phyloP scores from a whole-genome alignment of 2,797 vertebrate species.

The Zalophus californianus region DNA sequence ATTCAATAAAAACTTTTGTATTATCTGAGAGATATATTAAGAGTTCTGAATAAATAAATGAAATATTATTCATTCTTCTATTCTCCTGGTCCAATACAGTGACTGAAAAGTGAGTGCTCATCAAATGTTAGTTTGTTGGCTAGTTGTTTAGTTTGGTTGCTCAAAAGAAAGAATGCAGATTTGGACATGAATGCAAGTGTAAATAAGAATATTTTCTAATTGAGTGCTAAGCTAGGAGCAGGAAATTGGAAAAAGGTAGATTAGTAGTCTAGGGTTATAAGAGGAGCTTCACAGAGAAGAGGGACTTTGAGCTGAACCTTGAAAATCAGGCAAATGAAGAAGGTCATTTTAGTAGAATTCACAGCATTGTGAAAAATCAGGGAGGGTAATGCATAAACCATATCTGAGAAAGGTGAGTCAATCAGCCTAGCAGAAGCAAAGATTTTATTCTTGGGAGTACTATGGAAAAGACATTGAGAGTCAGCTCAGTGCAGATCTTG shows the following conservation, averaged over 20 bases:
- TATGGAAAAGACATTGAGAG: background rate
- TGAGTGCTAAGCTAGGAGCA: background rate
- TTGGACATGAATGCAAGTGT: background rate
- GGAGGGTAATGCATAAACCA: background rate
- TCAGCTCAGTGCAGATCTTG: background rate
- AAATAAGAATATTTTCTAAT: background rate
- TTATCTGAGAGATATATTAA: background rate
- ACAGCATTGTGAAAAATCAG: background rate
- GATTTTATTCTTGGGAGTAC: background rate
- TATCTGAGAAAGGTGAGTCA: background rate
- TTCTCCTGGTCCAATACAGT: background rate
- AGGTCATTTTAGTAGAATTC: background rate
- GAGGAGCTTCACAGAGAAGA: background rate
- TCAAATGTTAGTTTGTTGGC: background rate
- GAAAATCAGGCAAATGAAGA: background rate
- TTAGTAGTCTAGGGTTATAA: background rate
- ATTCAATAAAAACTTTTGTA: background rate
- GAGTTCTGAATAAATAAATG: slow-evolving; percentile 25
- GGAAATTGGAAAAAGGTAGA: background rate
- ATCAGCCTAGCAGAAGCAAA: background rate
- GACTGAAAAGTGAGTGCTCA: background rate
- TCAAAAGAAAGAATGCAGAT: background rate
- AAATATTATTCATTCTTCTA: background rate
- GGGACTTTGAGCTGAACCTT: background rate
- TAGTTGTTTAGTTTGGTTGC: background rate